These are phyloP conservation scores for Neoarius graeffei DNA, from an alignment of 2,113 vertebrate species.

Conservation along the genomic window DNA sequence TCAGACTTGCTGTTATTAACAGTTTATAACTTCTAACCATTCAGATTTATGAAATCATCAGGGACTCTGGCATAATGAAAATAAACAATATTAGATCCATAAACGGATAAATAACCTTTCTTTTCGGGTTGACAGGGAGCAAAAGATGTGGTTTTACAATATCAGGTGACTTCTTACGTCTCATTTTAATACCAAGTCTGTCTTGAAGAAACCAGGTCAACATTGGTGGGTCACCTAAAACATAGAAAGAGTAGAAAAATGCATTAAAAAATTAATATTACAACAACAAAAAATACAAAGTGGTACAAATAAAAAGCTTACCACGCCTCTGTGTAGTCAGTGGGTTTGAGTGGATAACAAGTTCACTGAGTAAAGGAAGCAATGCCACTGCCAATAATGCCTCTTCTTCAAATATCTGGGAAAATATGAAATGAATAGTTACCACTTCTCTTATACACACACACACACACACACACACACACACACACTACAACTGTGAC, in stretches of 20 bases:
- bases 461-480: neutral
- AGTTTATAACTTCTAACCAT: neutral
- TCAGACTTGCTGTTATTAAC: neutral
- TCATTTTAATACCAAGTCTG: conserved; percentile 75
- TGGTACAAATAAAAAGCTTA: conserved; percentile 54
- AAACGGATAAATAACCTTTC: conserved; percentile 69
- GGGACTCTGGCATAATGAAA: neutral
- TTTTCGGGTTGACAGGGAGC: conserved; percentile 62
- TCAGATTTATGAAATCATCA: neutral
- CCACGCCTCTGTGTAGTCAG: conserved; percentile 73
- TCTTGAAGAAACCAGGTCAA: conserved; percentile 79
- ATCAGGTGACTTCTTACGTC: conserved; percentile 59
- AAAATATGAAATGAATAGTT: conserved; percentile 40
- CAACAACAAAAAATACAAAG: neutral
- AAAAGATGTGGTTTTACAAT: conserved; percentile 58
- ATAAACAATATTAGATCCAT: neutral
- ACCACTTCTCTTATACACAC: neutral
- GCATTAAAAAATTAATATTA: neutral
- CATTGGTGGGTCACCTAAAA: conserved; percentile 74
- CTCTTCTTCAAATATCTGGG: conserved; percentile 79
- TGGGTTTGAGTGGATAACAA: conserved; percentile 82
- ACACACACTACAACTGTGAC: neutral
- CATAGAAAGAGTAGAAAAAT: neutral
- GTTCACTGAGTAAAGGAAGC: conserved; percentile 77
- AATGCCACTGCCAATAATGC: conserved; percentile 76